Evolutionary conservation across 2,113 vertebrate genomes (phyloP), one percentile per base, ranked within the genome.

Genomic region (Telmatochromis brichardi): DNA sequence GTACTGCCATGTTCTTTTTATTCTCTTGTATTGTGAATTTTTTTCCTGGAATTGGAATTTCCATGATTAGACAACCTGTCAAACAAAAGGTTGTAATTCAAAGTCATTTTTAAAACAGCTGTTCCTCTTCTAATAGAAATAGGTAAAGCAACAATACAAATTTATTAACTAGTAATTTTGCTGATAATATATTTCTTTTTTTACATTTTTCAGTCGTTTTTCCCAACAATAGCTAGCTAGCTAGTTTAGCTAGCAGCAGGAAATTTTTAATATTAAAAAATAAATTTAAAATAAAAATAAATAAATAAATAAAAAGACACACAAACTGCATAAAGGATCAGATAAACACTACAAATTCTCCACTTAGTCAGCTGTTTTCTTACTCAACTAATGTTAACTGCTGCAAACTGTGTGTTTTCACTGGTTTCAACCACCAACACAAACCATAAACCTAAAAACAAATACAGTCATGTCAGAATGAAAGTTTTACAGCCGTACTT

Each of bases 211-310:
- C 9, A 11, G 9, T 63, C 0, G 0, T 63, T 63, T 63, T 63
- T 1, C 31, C 58, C 31, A 63, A 12, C 31, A 63, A 63, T 63
- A n/a, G 58, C 17, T 35, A 63, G 58, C 17, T n/a, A 63, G 58
- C 58, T 35, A 0, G 6, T 63, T 63, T 3, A 35, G 58, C 17
- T 63, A 35, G 17, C 2, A 63, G 58, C 3, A 35, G 6, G 0
- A 60, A 31, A 1, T 0, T 1, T 58, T 17, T 4, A 4, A 60
- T 60, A 31, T 60, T 31, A 60, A 31, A 6, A 60, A 60, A 60
- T 31, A 31, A 2, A 60, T 31, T 58, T 1, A 3, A 17, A 60
- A 17, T 31, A 4, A 31, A 33, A 60, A 60, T 2, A 19, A 63
- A 63, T 10, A 2, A 31, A 60, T 19, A 63, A 63, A 63, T 3